Evolutionary conservation across 2,113 vertebrate species (phyloP), one percentile per base, ranked within the genome.

Genomic region (Psophia crepitans): DNA sequence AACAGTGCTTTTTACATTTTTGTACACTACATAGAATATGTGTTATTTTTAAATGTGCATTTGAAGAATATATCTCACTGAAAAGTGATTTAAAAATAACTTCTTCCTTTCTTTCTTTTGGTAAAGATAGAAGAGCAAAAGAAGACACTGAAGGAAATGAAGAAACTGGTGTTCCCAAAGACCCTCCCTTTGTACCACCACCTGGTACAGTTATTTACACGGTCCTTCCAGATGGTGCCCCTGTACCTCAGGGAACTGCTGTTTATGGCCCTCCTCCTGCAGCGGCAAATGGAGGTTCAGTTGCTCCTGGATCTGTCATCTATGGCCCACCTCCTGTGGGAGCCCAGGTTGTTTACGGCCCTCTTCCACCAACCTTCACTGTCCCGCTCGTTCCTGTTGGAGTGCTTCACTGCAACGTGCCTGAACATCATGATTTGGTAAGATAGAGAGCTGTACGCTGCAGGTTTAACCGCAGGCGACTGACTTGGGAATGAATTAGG

Each of bases 401-500:
- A 16, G 86, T 98, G 26, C 98, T 99, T 63, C 98, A 98, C 76
- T 99, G 99, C 97, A 99, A 98, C 1, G 96, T 99, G 32, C 98
- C 98, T 4, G 98, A 97, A 5, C 99, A 99, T 37, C 98, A 97
- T 5, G 82, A 98, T n/a, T 84, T 99, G 98, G 99, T 99, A 97
- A 97, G 98, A 89, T 1, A 39, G 44, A 86, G 90, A 46, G 71
- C 78, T 66, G 64, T 21, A 22, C 61, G 14, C 44, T 84, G 35
- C 53, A 69, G 76, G 9, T 37, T 44, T 66, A 28, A 27, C 76
- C 26, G 8, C 5, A 37, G 43, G 24, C 21, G 33, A 4, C 13
- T 73, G 60, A 13, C 12, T 65, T 71, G 5, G 0, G 9, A 44
- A 14, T 15, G 33, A 13, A 15, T 44, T 16, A 46, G 56, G 46